These are phyloP conservation scores for Pantala flavescens DNA, from an alignment of 1,140 invertebrate species.

Conservation along the genomic window DNA sequence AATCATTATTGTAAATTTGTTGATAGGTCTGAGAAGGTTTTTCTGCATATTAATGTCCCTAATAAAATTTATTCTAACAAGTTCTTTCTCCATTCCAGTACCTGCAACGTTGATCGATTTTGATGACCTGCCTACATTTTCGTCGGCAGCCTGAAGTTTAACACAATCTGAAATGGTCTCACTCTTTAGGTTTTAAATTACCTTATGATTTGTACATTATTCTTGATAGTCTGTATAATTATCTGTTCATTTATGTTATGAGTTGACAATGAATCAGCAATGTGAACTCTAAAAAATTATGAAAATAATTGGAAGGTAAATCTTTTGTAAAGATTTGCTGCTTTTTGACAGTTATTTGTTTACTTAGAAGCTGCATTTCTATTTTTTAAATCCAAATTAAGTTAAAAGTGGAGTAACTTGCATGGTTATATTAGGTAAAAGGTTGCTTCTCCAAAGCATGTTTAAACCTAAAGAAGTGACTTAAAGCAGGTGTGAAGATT, in stretches of 20 bases:
- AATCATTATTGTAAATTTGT: no score
- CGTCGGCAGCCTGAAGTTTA: background rate
- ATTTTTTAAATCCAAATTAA: background rate
- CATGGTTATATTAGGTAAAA: background rate
- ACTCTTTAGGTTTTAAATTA: background rate
- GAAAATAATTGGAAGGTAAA: background rate
- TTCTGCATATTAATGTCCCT: no score
- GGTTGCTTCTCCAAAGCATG: background rate
- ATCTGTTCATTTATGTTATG: background rate
- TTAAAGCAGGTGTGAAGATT: background rate
- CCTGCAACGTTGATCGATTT: background rate
- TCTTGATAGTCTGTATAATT: background rate
- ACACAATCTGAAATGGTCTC: background rate
- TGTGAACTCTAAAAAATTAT: background rate
- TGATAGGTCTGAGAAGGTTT: no score
- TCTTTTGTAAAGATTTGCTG: background rate
- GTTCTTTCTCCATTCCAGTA: background rate
- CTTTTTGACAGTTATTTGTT: background rate
- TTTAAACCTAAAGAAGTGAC: background rate
- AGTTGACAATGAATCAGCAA: background rate
- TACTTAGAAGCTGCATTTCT: background rate
- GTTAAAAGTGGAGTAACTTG: background rate
- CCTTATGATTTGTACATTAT: background rate
- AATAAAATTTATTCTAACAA: no score
- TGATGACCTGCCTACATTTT: constrained; percentile 5